Evolutionary conservation across 2,113 vertebrate species (phyloP).

Genomic region (Perca flavescens): DNA sequence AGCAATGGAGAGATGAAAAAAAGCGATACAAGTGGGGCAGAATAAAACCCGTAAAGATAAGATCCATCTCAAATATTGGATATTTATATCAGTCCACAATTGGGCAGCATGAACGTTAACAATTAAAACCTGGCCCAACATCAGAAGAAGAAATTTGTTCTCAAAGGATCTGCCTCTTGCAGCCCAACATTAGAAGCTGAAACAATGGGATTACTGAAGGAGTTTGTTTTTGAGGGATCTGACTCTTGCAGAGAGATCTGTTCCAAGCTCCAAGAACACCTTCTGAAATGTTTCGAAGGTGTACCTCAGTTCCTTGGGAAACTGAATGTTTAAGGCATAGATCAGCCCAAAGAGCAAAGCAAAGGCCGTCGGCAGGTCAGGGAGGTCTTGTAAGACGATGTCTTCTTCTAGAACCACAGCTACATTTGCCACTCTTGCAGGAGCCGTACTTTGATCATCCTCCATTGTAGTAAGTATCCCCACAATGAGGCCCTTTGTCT

Average conservation of each 20-base stretch:
- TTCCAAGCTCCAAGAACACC: conserved; percentile 29
- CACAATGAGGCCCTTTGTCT: conserved; percentile 7
- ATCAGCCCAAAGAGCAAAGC: conserved; percentile 13
- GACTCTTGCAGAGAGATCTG: conserved; percentile 24
- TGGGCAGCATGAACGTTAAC: too few species aligned
- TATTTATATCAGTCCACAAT: too few species aligned
- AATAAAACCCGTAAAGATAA: too few species aligned
- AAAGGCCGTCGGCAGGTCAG: conserved; percentile 26
- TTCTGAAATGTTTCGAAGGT: conserved; percentile 29
- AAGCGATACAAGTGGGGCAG: too few species aligned
- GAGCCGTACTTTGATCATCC: neutral
- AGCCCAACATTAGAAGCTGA: neutral
- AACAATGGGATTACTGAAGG: neutral
- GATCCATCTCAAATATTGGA: too few species aligned
- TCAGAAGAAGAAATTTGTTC: too few species aligned
- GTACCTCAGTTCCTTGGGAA: conserved; percentile 12
- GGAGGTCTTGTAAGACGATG: conserved; percentile 12
- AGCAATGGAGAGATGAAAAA: too few species aligned
- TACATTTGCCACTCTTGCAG: neutral
- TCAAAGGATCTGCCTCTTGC: too few species aligned
- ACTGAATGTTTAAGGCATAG: conserved; percentile 16
- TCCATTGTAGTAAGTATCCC: conserved; percentile 26
- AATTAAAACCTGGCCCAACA: too few species aligned
- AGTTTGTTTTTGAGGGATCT: conserved; percentile 35
- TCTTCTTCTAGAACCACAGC: conserved; percentile 8